Evolutionary conservation across 2,797 vertebrate species (phyloP), one percentile per base, ranked within the genome.

Genomic region (Centropyge bicolor): DNA sequence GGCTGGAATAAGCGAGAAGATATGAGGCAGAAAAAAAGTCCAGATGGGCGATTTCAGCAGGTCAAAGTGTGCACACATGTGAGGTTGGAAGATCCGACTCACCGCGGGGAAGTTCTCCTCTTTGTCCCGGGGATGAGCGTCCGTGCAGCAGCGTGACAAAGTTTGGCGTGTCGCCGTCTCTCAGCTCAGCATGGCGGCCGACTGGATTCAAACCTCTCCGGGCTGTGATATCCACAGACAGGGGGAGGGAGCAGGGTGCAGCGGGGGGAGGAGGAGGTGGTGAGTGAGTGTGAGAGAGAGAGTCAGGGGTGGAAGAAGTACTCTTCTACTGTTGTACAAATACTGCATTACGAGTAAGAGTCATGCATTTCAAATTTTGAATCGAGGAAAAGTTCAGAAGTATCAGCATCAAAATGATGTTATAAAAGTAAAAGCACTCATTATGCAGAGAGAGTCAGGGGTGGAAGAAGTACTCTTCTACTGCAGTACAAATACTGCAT

Each of bases 131-230:
- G 83, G 75, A 70, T 60, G 78, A 80, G 83, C 46, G 83, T 63
- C 40, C 70, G 61, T 82, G 84, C 72, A 86, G 84, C 74, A 65
- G 65, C 38, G 92, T 93, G 91, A 92, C 91, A 94, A 94, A 95
- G 90, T 94, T 94, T 72, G 82, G 70, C 4, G 19, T 43, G 54
- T 59, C 31, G 56, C 77, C 46, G 65, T 48, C 73, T 88, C 87
- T 87, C 87, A 89, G 86, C 86, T 76, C 93, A 92, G 92, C 95
- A 96, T 96, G 95, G 96, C 96, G 96, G 78, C 90, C 76, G 88
- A 78, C 85, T 80, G 91, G 62, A 91, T 92, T 91, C 89, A 92
- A 91, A 91, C 77, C 82, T 86, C 88, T 89, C 76, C 80, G 66
- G 83, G 85, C 84, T 89, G 84, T 6, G 86, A 87, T 87, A 92